phyloP scores from a whole-genome alignment of 2,888 invertebrate species.

The Nemotelus nigrinus region DNA sequence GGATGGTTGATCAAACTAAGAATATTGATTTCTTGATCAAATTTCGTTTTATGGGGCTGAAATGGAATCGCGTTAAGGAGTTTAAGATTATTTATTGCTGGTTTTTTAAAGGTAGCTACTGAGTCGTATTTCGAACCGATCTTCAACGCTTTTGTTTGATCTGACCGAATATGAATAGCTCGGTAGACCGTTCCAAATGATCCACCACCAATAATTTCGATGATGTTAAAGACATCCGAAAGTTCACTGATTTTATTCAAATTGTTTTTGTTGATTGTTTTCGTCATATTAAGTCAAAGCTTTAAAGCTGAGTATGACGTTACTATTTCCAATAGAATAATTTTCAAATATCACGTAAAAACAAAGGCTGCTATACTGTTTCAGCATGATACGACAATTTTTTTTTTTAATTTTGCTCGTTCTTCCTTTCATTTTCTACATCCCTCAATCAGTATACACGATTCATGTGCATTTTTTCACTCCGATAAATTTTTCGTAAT shows the following conservation, averaged over 20 bases:
- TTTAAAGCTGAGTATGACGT: neutral
- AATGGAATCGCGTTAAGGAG: neutral
- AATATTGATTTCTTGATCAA: slow-evolving; percentile 39
- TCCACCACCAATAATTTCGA: slow-evolving; percentile 37
- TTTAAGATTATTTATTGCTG: neutral
- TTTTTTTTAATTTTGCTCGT: no score
- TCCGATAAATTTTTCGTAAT: no score
- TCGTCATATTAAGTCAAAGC: neutral
- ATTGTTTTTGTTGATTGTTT: neutral
- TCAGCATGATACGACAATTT: no score
- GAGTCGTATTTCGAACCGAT: slow-evolving; percentile 20
- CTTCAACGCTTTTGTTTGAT: slow-evolving; percentile 33
- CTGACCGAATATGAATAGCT: slow-evolving; percentile 28
- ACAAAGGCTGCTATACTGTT: no score
- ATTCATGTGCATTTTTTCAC: no score
- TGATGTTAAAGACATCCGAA: slow-evolving; percentile 20
- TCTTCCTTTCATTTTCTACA: no score
- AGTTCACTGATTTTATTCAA: slow-evolving; percentile 24
- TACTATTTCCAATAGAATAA: no score
- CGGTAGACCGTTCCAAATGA: slow-evolving; percentile 41
- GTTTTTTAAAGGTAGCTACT: neutral
- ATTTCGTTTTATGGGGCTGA: slow-evolving; percentile 4
- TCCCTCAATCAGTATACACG: no score
- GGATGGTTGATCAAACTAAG: slow-evolving; percentile 29
- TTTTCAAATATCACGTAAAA: no score